Conservation (phyloP, 2,888 invertebrate genomes). For the Volucella bombylans region DNA sequence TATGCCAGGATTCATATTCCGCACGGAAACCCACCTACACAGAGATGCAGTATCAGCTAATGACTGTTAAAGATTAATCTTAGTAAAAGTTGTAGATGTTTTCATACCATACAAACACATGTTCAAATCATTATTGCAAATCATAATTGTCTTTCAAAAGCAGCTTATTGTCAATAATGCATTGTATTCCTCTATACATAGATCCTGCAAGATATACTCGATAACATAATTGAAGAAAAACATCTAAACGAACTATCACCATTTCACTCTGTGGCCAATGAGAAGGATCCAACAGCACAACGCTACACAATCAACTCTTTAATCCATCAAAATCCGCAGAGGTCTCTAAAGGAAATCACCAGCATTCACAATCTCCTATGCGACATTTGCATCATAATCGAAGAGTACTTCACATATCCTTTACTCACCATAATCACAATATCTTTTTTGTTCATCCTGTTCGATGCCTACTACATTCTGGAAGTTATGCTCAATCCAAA, state of each 20-base stretch:
- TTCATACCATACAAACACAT: too few species aligned
- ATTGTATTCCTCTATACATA: conserved; percentile 40
- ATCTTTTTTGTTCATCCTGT: conserved; percentile 80
- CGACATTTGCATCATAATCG: conserved; percentile 80
- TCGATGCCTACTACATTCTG: conserved; percentile 80
- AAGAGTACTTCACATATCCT: conserved; percentile 81
- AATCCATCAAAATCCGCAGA: conserved; percentile 78
- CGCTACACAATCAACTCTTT: conserved; percentile 79
- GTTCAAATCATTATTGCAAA: too few species aligned
- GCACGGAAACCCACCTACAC: too few species aligned
- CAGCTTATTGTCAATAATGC: too few species aligned
- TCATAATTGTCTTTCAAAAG: not conserved
- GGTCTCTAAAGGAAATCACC: conserved; percentile 79
- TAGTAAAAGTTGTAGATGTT: too few species aligned
- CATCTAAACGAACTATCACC: conserved; percentile 78
- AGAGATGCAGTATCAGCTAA: too few species aligned
- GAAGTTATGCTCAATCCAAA: conserved; percentile 80
- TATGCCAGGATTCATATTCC: too few species aligned
- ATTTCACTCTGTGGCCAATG: conserved; percentile 76
- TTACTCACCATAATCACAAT: conserved; percentile 80
- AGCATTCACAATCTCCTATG: conserved; percentile 80
- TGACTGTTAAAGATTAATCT: too few species aligned
- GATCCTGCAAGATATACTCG: conserved; percentile 80
- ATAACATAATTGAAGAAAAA: conserved; percentile 78
- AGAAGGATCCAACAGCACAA: conserved; percentile 43